Base-by-base conservation (phyloP, 2,888 invertebrate species). In the Galeruca laticollis region DNA sequence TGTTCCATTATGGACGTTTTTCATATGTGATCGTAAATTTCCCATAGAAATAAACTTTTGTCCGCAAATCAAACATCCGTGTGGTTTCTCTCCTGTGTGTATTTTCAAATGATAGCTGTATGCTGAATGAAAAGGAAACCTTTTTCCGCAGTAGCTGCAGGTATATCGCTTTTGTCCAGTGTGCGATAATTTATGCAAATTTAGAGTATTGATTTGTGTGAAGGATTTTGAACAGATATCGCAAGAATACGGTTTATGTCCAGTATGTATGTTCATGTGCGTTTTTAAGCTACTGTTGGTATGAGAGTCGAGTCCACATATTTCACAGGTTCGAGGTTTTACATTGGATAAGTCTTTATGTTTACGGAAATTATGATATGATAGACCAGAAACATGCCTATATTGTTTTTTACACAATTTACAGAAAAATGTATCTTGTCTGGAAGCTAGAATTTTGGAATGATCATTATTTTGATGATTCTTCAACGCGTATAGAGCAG, bases 91-190 rank as follows among this genome's bases (percentile, higher is more conserved):
- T 26, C 26, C 26, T 6, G 88, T 88, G 84, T 90, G 90, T 80
- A 88, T 88, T 80, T 89, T 84, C 81, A 88, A 88, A 81, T 90
- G 90, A 71, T 89, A 57, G 10, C 15, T 40, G 84, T 86, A 68
- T 83, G 84, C 1, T 8, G 59, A 52, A 10, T 43, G 26, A 10
- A 60, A 85, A 84, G 0, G 83, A 83, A 90, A 75, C 31, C 77
- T 78, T 68, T 81, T 81, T 9, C 80, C 80, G 72, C 82, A 83
- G 52, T 77, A 77, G n/a, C 75, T 71, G 63, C 82, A 83, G 2
- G 77, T 78, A 51, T 77, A 79, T 6, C 79, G 80, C 60, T 88
- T 88, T 84, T 76, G 75, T 0, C 79, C 79, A 81, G 76, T 80
- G 77, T 57, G 76, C n/a, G 51, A 33, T 18, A 40, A 43, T 15